phyloP scores from a whole-genome alignment of 2,888 invertebrate species.

The Tolmerus cingulatus region DNA sequence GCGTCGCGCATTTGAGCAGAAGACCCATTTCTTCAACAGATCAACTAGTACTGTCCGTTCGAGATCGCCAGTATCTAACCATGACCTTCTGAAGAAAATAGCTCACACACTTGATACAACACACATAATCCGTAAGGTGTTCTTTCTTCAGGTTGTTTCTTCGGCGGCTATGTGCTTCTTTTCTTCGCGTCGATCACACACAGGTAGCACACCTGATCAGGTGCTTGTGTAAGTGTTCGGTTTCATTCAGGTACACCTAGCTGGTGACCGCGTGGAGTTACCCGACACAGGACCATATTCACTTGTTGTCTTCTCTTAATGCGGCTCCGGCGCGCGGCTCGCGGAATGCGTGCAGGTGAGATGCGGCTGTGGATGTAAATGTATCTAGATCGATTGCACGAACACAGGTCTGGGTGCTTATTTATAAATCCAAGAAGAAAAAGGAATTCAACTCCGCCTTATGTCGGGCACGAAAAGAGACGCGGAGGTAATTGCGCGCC shows the following conservation, averaged over 20 bases:
- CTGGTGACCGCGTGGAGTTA: conserved; percentile 40
- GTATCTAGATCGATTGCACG: conserved; percentile 21
- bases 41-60: conserved; percentile 61
- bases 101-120: conserved; percentile 58
- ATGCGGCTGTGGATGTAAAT: conserved; percentile 34
- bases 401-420: background rate
- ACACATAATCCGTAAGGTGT: conserved; percentile 46
- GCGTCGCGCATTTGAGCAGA: conserved; percentile 49
- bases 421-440: conserved; percentile 15
- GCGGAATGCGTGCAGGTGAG: conserved; percentile 43
- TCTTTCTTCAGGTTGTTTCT: conserved; percentile 45
- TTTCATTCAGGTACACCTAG: conserved; percentile 17
- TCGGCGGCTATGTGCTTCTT: conserved; percentile 24
- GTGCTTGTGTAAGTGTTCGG: conserved; percentile 16
- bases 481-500: background rate
- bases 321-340: background rate
- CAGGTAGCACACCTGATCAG: conserved; percentile 37
- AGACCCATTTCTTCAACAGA: conserved; percentile 61
- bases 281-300: conserved; percentile 43
- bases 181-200: conserved; percentile 28
- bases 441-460: conserved; percentile 46
- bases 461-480: conserved; percentile 11
- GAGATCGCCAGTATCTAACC: conserved; percentile 61
- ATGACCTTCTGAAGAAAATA: conserved; percentile 62
- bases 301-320: conserved; percentile 44